phyloP scores from a whole-genome alignment of 2,888 invertebrate genomes.

The Ichneumoninae sp. region DNA sequence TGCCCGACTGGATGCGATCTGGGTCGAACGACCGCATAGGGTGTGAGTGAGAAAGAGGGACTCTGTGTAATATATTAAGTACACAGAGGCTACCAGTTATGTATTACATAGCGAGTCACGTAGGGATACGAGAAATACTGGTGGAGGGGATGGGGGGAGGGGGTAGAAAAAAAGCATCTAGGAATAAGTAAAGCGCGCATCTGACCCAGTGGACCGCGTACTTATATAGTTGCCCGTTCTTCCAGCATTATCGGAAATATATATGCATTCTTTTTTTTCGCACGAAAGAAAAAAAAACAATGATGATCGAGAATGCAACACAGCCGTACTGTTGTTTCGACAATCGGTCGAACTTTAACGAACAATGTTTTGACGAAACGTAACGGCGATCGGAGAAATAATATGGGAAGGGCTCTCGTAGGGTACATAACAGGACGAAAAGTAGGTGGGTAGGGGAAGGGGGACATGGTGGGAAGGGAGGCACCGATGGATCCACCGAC shows the following conservation, averaged over 20 bases:
- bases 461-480: background rate
- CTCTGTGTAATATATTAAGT: background rate
- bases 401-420: slow-evolving; percentile 5
- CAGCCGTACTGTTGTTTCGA: background rate
- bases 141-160: slow-evolving; percentile 8
- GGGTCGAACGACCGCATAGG: slow-evolving; percentile 4
- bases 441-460: slow-evolving; percentile 17
- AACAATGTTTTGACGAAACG: background rate
- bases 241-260: background rate
- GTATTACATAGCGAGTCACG: slow-evolving; percentile 66
- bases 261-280: background rate
- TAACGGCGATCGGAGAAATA: background rate
- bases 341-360: background rate
- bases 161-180: slow-evolving; percentile 38
- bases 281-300: background rate
- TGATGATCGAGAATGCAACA: background rate
- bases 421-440: slow-evolving; percentile 3
- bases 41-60: slow-evolving; percentile 2
- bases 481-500: background rate
- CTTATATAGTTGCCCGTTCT: slow-evolving; percentile 3
- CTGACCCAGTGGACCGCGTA: slow-evolving; percentile 19
- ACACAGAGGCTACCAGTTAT: slow-evolving; percentile 54
- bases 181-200: slow-evolving; percentile 17
- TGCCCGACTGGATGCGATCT: background rate
- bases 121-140: slow-evolving; percentile 39